Evolutionary conservation across 2,113 vertebrate genomes (phyloP).

Genomic region (Channa maculata): DNA sequence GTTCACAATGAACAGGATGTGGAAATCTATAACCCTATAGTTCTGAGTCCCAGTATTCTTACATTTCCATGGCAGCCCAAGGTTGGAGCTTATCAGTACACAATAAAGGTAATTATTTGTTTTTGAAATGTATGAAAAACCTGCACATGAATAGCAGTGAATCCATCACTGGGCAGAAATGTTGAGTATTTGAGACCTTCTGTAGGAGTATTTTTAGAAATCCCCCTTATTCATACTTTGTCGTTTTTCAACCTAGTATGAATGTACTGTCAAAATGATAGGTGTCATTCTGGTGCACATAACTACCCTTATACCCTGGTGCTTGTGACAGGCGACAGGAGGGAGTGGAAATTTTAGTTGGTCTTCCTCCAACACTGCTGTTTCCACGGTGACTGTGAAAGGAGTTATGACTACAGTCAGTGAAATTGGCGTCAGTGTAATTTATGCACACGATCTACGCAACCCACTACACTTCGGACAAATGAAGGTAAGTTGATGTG

Average conservation of each 20-base stretch:
- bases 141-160: not conserved
- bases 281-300: not conserved
- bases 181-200: not conserved
- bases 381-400: conserved; percentile 92
- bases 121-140: not conserved
- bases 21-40: conserved; percentile 92
- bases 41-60: conserved; percentile 90
- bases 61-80: conserved; percentile 98
- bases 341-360: conserved; percentile 98
- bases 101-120: conserved; percentile 87
- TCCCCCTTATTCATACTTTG: not conserved
- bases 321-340: conserved; percentile 84
- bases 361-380: conserved; percentile 88
- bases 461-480: conserved; percentile 91
- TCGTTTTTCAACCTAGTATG: not conserved
- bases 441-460: conserved; percentile 90
- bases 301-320: conserved; percentile 6
- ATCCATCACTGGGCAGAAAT: not conserved
- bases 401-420: conserved; percentile 92
- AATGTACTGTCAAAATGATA: not conserved
- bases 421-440: conserved; percentile 87
- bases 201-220: not conserved
- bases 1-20: conserved; percentile 94
- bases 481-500: conserved; percentile 87
- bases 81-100: conserved; percentile 92